phyloP scores from a whole-genome alignment of 1,140 invertebrate genomes.

The Parasteatoda tepidariorum region DNA sequence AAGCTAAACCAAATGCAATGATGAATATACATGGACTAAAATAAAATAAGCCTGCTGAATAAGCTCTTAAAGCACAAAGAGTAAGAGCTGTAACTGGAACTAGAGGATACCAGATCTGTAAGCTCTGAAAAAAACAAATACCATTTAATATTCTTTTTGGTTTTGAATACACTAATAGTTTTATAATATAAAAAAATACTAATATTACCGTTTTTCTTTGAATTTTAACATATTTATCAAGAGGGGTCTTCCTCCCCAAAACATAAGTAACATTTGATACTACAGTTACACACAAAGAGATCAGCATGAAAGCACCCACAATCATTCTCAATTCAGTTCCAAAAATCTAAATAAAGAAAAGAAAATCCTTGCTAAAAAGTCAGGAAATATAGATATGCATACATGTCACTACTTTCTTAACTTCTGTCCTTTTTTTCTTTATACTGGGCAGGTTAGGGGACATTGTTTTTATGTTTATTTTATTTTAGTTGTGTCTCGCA shows the following conservation, averaged over 20 bases:
- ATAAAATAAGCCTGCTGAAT: conserved; percentile 56
- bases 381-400: not conserved
- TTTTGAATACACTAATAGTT: not conserved
- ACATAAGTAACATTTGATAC: conserved; percentile 43
- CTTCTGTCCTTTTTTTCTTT: no score
- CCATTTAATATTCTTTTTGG: not conserved
- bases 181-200: not conserved
- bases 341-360: conserved; percentile 28
- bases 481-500: no score
- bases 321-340: conserved; percentile 30
- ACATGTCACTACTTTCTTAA: no score
- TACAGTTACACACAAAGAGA: conserved; percentile 14
- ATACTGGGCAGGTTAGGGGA: no score
- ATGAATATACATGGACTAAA: conserved; percentile 54
- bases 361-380: no score
- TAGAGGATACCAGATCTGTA: conserved; percentile 56
- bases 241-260: conserved; percentile 52
- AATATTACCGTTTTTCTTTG: conserved; percentile 54
- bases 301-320: conserved; percentile 6
- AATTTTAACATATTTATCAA: conserved; percentile 49
- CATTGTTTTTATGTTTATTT: no score
- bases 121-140: conserved; percentile 28
- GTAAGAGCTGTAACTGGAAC: conserved; percentile 48
- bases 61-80: conserved; percentile 27
- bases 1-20: conserved; percentile 61